Base-by-base conservation (phyloP, 2,888 invertebrate genomes). In the Orchesella flavescens region DNA sequence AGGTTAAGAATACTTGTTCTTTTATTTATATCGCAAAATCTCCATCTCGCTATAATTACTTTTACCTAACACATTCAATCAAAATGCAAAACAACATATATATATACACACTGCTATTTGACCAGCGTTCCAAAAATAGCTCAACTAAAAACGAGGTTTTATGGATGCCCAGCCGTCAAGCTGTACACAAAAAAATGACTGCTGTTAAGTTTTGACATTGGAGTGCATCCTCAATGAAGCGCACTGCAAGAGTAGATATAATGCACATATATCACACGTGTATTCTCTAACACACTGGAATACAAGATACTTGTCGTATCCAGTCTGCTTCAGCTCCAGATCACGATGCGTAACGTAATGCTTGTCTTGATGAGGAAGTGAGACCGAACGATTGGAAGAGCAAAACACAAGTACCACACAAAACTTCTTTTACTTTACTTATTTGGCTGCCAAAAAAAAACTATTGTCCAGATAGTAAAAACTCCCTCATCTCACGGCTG, bases 381-480 rank as follows among this genome's bases (percentile, higher is more conserved):
- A 69, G 43, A 68, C 23, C 49, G 53, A 46, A 19, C 53, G 17
- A 53, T 15, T 53, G 15, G 53, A 49, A 69, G 3, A 34, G 69
- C 24, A 19, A 53, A 49, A 34, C 34, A 34, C 34, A 53, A 34
- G 69, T 12, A 12, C 53, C 49, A 17, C 34, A 34, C 69, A 49
- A 53, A 53, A 68, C 15, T 53, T 15, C 15, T 53, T 53, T 68
- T n/a, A 49, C 53, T 53, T 68, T n/a, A 49, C 53, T 53, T 69
- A 10, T 53, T 53, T 53, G 49, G 44, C 53, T 53, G 69, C 49
- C 53, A 69, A 69, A 69, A 69, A 69, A 69, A 66, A 68, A 49
- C 23, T 49, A 69, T 69, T 69, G 53, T 69, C 69, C 69, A 69
- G 53, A 17, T 15, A 53, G 69, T 53, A 53, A 12, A 53, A 24